Evolutionary conservation across 1,140 invertebrate species (phyloP).

Genomic region (Acromyrmex charruanus): DNA sequence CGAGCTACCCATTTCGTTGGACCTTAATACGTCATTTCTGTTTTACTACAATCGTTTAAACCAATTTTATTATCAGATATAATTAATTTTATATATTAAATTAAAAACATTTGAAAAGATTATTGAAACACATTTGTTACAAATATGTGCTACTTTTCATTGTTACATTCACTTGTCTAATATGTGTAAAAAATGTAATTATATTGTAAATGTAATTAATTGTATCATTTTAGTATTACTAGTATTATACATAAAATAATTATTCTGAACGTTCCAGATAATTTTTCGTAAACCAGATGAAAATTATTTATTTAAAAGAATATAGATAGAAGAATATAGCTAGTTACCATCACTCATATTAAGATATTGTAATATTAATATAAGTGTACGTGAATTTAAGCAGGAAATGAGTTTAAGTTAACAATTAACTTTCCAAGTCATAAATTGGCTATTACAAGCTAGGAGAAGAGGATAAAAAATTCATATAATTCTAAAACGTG

Average conservation of each 20-base stretch:
- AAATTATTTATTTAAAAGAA: not conserved
- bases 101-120: not conserved
- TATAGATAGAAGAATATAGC: no score
- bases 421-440: not conserved
- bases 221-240: not conserved
- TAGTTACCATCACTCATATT: not conserved
- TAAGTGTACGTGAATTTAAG: not conserved
- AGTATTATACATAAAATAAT: not conserved
- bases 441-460: not conserved
- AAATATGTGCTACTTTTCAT: not conserved
- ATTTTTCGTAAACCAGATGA: not conserved
- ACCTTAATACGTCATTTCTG: not conserved
- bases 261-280: not conserved
- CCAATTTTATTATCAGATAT: not conserved
- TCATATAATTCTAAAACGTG: slow-evolving; percentile 6
- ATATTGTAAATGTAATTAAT: not conserved
- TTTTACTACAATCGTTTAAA: not conserved
- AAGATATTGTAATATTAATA: not conserved
- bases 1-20: not conserved
- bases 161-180: not conserved
- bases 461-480: not conserved
- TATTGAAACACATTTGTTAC: not conserved
- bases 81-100: not conserved
- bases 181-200: not conserved
- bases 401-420: not conserved